Conservation (phyloP, 2,888 invertebrate genomes). For the Mesochorus sp. region DNA sequence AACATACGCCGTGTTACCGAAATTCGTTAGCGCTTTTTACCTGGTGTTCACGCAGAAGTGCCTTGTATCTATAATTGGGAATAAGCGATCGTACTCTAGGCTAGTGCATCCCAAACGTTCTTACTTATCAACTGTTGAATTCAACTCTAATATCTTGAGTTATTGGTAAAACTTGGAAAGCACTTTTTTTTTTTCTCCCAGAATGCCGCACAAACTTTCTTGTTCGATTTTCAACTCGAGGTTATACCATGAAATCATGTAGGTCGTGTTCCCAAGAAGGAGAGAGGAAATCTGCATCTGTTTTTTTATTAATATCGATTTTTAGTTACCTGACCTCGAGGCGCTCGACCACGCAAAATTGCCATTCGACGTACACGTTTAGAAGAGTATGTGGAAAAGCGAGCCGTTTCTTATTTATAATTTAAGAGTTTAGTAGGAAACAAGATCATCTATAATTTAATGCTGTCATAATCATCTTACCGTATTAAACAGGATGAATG, state of each 20-base stretch:
- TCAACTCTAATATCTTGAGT: not conserved
- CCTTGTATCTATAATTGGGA: constrained; percentile 4
- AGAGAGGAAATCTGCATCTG: not conserved
- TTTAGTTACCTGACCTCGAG: constrained; percentile 17
- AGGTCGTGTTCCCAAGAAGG: constrained; percentile 2
- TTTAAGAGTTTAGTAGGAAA: not conserved
- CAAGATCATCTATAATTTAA: not conserved
- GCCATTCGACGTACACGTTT: not conserved
- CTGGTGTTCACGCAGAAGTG: not conserved
- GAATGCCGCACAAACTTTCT: not conserved
- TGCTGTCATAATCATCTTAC: too few relatives aligned
- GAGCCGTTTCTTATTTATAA: not conserved
- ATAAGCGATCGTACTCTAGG: not conserved
- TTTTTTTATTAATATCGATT: constrained; percentile 40
- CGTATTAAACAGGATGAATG: too few relatives aligned
- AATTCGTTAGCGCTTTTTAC: not conserved
- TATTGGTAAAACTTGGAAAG: not conserved
- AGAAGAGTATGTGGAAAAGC: not conserved
- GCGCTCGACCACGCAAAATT: constrained; percentile 4
- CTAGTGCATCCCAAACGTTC: not conserved
- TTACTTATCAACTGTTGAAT: constrained; percentile 40
- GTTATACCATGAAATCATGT: constrained; percentile 13
- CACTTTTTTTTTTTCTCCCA: not conserved
- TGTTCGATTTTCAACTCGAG: not conserved
- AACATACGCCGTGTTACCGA: not conserved